phyloP scores from a whole-genome alignment of 2,113 vertebrate species.

The Apteryx owenii region DNA sequence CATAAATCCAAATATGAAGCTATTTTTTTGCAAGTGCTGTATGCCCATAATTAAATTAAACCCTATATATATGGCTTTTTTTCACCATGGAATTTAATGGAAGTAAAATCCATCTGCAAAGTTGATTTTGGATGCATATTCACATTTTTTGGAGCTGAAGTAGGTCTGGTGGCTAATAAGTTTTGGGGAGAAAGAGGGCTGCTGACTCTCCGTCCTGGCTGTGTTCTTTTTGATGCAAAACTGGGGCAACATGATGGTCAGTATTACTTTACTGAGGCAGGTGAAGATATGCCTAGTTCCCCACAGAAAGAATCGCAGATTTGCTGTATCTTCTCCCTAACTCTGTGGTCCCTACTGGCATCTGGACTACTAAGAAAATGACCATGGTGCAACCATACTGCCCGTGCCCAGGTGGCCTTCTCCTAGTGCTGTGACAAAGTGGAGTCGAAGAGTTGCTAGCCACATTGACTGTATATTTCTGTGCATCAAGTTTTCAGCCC shows the following conservation, averaged over 20 bases:
- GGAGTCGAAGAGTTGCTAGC: neutral
- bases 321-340: neutral
- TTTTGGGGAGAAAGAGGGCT: neutral
- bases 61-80: slow-evolving; percentile 25
- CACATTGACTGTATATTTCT: neutral
- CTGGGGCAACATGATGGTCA: neutral
- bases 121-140: slow-evolving; percentile 46
- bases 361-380: neutral
- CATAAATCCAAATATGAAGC: slow-evolving; percentile 83
- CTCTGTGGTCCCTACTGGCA: neutral
- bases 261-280: neutral
- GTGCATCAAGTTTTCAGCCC: neutral
- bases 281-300: neutral
- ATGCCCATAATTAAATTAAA: slow-evolving; percentile 76
- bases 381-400: neutral
- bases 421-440: neutral
- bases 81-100: slow-evolving; percentile 26
- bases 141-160: slow-evolving; percentile 57
- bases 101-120: slow-evolving; percentile 38
- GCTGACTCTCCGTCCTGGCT: neutral
- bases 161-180: slow-evolving; percentile 27
- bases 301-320: neutral
- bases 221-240: neutral
- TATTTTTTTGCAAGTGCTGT: slow-evolving; percentile 48
- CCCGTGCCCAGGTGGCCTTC: neutral